Base-by-base conservation (phyloP, 2,888 invertebrate species). In the Crematogaster levior region DNA sequence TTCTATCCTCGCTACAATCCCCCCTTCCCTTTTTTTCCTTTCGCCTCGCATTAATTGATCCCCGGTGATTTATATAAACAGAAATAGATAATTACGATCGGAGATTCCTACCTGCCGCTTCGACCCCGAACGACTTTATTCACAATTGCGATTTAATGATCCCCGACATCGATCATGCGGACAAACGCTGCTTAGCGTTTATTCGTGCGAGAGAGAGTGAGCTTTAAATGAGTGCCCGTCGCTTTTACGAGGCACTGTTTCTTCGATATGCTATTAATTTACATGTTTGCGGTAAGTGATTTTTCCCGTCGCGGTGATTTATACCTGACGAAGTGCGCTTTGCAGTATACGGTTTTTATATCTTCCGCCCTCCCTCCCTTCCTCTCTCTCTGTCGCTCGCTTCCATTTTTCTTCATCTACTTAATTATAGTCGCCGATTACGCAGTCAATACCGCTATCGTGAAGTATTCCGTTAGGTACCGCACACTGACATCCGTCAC, bases 31-130 rank as follows among this genome's bases (percentile, higher is more conserved):
- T n/a, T 68, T 66, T 65, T 63, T 10, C 30, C 37, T 73, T 12
- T 40, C 34, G 15, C 12, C 43, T 21, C 51, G 82, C 83, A 86
- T 88, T 86, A 88, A 88, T 88, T 88, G 84, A 88, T 88, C 88
- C 82, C 4, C 27, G 53, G 75, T 87, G 88, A 88, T 88, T 88
- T 87, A 88, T 75, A 27, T 84, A 85, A 84, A 81, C 60, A 66
- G 66, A 65, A 46, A 73, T 61, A 68, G 84, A 81, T 88, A 88
- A 89, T 88, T 87, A 84, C 84, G 82, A 80, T 80, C 77, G 56
- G 34, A 58, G 66, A 53, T 80, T 70, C 27, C 27, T 72, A 81
- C 43, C 61, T 40, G 58, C 46, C 68, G 12, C 58, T 48, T 27
- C 37, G 37, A 37, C 24, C 51, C 53, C 40, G 65, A 53, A 75